A percentile compares a stretch with the other conserved stretches of the same genome.
Evolutionary conservation across 2,797 vertebrate genomes (phyloP).

Genomic region (Chromobotia macracanthus): DNA sequence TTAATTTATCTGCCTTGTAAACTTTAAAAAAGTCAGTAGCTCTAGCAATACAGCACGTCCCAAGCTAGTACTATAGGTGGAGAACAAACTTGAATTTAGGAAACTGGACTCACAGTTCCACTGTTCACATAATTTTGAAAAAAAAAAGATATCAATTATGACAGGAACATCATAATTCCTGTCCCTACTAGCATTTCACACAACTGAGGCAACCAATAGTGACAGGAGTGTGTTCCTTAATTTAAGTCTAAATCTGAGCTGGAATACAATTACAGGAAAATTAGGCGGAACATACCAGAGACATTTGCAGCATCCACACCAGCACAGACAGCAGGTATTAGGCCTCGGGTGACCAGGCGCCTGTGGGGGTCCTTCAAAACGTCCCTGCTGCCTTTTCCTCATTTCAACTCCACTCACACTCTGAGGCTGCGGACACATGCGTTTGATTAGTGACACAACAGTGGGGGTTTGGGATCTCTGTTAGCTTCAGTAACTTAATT

Average conservation of each 20-base stretch:
- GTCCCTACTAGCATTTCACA: too few relatives aligned
- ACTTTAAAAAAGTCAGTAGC: too few relatives aligned
- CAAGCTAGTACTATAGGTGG: too few relatives aligned
- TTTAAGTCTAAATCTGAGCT: not conserved
- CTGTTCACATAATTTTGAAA: too few relatives aligned
- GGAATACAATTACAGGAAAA: not conserved
- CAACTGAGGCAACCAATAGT: not conserved
- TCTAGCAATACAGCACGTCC: too few relatives aligned
- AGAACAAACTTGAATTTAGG: too few relatives aligned
- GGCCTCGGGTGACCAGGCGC: conserved; percentile 92
- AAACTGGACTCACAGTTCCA: too few relatives aligned
- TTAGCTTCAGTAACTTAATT: not conserved
- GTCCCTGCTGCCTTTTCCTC: conserved; percentile 97
- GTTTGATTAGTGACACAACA: conserved; percentile 33
- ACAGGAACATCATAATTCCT: too few relatives aligned
- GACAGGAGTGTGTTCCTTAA: not conserved
- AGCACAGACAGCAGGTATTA: conserved; percentile 98
- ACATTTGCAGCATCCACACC: conserved; percentile 99
- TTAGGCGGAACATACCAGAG: conserved; percentile 85
- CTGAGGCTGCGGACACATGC: conserved; percentile 68
- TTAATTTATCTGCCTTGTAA: not conserved
- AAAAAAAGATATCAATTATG: too few relatives aligned
- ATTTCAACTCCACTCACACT: conserved; percentile 91
- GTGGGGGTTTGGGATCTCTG: not conserved
- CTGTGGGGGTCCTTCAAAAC: conserved; percentile 92